These are phyloP conservation scores for Champsocephalus esox DNA, from an alignment of 2,797 vertebrate genomes.

Conservation along the genomic window DNA sequence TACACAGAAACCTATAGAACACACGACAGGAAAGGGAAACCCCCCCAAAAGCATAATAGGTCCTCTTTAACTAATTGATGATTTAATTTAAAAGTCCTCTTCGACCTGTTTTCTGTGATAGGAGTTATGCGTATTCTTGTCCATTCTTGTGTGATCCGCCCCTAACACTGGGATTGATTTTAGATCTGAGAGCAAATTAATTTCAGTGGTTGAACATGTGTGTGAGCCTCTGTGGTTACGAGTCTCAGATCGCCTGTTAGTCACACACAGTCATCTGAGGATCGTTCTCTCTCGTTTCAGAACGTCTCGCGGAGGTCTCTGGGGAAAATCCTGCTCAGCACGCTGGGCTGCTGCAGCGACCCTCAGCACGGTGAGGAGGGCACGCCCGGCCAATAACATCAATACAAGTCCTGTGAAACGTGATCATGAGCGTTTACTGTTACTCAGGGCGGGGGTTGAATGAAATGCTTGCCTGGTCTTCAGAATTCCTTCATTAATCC, in stretches of 20 bases:
- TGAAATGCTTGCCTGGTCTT: slow-evolving; percentile 3
- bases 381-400: slow-evolving; percentile 41
- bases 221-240: slow-evolving; percentile 22
- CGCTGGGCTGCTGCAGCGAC: slow-evolving; percentile 89
- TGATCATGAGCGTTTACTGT: slow-evolving; percentile 38
- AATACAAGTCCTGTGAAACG: slow-evolving; percentile 39
- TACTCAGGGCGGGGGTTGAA: slow-evolving; percentile 19
- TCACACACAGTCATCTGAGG: slow-evolving; percentile 38
- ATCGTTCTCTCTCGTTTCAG: slow-evolving; percentile 71
- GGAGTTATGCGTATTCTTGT: neutral
- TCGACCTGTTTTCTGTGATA: neutral
- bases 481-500: neutral
- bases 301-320: slow-evolving; percentile 91
- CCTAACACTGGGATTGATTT: slow-evolving; percentile 6
- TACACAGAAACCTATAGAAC: too few relatives aligned
- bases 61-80: neutral
- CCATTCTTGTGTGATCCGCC: neutral
- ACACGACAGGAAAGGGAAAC: too few relatives aligned
- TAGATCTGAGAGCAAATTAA: slow-evolving; percentile 26
- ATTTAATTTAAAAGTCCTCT: slow-evolving; percentile 13
- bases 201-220: slow-evolving; percentile 30
- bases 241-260: slow-evolving; percentile 25
- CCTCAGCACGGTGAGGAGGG: slow-evolving; percentile 87
- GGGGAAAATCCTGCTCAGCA: slow-evolving; percentile 93
- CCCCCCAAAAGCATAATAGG: too few relatives aligned